Evolutionary conservation across 2,113 vertebrate species (phyloP), one percentile per base, ranked within the genome.

Genomic region (Pyrgilauda ruficollis): DNA sequence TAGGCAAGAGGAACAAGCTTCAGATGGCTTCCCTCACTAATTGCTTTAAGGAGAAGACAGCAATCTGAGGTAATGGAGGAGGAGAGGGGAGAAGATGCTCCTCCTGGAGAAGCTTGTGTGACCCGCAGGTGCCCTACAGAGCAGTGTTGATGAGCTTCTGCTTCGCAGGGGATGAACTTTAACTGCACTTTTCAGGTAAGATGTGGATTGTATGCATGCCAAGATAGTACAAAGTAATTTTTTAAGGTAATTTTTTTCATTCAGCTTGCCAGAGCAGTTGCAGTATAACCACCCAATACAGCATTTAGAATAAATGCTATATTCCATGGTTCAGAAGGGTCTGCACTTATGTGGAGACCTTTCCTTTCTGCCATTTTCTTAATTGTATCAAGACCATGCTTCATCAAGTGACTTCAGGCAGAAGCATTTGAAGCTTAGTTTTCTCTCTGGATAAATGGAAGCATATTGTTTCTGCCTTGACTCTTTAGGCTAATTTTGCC

Each of bases 81-180:
- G 28, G 15, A 89, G 31, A 52, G 16, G 9, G 11, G 19, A 7
- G 39, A 8, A 11, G 15, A 14, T 35, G 24, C 21, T 61, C 3
- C 13, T 86, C 33, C 33, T 62, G 46, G 59, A 89, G 59, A 68
- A 35, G 22, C 30, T 35, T 41, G 5, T 64, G 22, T 70, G 62
- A 41, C 27, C 62, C 21, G 3, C 9, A 2, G 0, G 0, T 56
- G 14, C 9, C 21, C 19, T 73, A 22, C 21, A 21, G 35, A 59
- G 49, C 5, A 15, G 30, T 1, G 33, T 5, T 43, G 30, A 23
- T 23, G 20, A 76, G 33, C 15, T 86, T 27, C 31, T 41, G 24
- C 73, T 49, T 66, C 26, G 31, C 9, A 30, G 52, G 7, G 15
- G 26, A 30, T 78, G 18, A 2, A 1, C 23, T 84, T 72, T n/a